Evolutionary conservation across 1,140 invertebrate genomes (phyloP).

Genomic region (Lepidurus packardi): DNA sequence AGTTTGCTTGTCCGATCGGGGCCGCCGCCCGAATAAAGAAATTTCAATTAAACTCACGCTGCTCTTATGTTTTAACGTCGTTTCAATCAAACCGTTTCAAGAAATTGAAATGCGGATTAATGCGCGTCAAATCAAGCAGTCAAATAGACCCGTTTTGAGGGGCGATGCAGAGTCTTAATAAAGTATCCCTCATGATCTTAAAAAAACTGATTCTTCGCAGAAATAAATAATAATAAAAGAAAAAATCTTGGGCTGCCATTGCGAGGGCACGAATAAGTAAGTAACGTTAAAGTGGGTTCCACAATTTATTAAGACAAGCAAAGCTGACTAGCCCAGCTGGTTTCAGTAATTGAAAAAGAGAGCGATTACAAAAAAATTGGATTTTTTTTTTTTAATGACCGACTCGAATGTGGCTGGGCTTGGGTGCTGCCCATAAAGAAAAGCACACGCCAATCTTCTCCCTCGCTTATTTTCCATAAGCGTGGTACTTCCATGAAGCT

Average conservation of each 20-base stretch:
- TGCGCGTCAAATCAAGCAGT: not conserved
- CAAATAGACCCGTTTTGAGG: not conserved
- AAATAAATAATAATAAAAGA: not conserved
- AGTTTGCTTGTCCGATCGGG: not conserved
- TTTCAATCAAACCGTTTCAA: not conserved
- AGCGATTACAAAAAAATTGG: not conserved
- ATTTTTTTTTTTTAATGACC: not conserved
- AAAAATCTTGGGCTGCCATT: not conserved
- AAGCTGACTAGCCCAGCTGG: not conserved
- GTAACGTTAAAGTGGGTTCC: not conserved
- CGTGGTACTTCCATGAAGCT: not conserved
- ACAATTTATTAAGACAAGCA: conserved; percentile 16
- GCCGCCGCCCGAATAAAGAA: conserved; percentile 12
- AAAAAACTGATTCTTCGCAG: not conserved
- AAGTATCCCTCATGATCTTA: no score
- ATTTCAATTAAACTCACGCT: conserved; percentile 20
- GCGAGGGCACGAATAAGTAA: not conserved
- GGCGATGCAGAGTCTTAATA: not conserved
- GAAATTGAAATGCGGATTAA: not conserved
- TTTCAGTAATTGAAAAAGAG: conserved; percentile 12
- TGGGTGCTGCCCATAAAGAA: not conserved
- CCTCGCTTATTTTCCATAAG: conserved; percentile 8
- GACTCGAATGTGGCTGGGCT: not conserved
- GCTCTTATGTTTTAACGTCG: not conserved
- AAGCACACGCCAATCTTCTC: conserved; percentile 18